Percentiles rank a stretch among this genome's conserved stretches.
Conservation (phyloP, 2,888 invertebrate species). For the Nomada fabriciana region DNA sequence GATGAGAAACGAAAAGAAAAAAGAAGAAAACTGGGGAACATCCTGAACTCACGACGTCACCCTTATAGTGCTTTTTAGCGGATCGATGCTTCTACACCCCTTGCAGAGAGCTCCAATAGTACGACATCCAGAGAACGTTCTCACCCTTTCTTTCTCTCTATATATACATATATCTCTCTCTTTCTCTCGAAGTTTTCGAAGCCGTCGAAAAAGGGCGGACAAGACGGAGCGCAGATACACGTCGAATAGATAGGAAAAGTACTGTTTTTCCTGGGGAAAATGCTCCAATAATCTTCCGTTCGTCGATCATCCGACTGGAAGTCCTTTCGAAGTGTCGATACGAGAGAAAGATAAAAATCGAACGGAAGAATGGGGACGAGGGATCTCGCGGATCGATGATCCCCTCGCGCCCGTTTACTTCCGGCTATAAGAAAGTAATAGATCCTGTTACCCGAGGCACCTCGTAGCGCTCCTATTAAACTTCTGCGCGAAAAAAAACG, state of each 20-base stretch:
- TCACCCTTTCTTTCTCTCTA: slow-evolving; percentile 42
- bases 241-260: slow-evolving; percentile 47
- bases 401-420: slow-evolving; percentile 33
- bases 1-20: not conserved
- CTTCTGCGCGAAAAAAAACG: not conserved
- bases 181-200: slow-evolving; percentile 40
- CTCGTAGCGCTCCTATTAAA: slow-evolving; percentile 31
- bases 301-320: slow-evolving; percentile 29
- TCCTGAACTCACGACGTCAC: slow-evolving; percentile 66
- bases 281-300: slow-evolving; percentile 21
- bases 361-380: slow-evolving; percentile 20
- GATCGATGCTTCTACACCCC: slow-evolving; percentile 76
- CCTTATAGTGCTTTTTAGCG: slow-evolving; percentile 76
- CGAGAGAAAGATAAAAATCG: slow-evolving; percentile 38
- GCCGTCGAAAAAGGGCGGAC: slow-evolving; percentile 1
- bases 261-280: slow-evolving; percentile 35
- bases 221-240: slow-evolving; percentile 37
- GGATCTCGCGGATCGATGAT: slow-evolving; percentile 37
- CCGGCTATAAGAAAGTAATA: slow-evolving; percentile 49
- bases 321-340: slow-evolving; percentile 36
- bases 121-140: slow-evolving; percentile 57
- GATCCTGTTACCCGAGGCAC: slow-evolving; percentile 42
- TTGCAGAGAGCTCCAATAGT: slow-evolving; percentile 60
- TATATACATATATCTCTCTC: slow-evolving; percentile 12
- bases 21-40: slow-evolving; percentile 57